Evolutionary conservation across 2,888 invertebrate species (phyloP).

Genomic region (Tortrix viridana): DNA sequence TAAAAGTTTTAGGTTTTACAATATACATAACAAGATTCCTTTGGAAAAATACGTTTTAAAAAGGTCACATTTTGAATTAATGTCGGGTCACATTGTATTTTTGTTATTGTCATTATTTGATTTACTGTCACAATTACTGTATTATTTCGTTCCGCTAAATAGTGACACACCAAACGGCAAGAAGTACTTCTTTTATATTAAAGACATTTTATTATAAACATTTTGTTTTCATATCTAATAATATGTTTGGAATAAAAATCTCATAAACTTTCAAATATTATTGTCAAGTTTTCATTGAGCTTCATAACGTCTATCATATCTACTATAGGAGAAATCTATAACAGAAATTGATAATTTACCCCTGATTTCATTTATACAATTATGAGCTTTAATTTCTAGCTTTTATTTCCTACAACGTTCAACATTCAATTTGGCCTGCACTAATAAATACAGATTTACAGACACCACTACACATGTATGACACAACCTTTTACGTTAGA

Average conservation of each 20-base stretch:
- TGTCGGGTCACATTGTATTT: slow-evolving; percentile 8
- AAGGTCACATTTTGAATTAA: slow-evolving; percentile 9
- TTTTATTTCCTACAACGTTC: slow-evolving; percentile 57
- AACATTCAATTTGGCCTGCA: slow-evolving; percentile 55
- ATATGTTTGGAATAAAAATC: slow-evolving; percentile 24
- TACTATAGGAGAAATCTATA: neutral
- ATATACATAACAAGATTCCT: slow-evolving; percentile 10
- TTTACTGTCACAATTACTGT: too few relatives aligned
- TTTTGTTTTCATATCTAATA: slow-evolving; percentile 16
- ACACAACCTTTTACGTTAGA: slow-evolving; percentile 69
- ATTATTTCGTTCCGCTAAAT: too few relatives aligned
- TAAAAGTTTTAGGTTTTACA: slow-evolving; percentile 1
- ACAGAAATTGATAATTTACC: slow-evolving; percentile 9
- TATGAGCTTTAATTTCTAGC: slow-evolving; percentile 31
- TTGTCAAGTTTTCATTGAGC: slow-evolving; percentile 32
- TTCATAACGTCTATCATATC: neutral
- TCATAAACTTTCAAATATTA: slow-evolving; percentile 26
- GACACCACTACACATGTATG: slow-evolving; percentile 54
- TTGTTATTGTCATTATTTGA: slow-evolving; percentile 12
- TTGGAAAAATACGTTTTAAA: slow-evolving; percentile 28
- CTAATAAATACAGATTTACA: slow-evolving; percentile 48
- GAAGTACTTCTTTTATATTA: neutral
- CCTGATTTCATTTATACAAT: slow-evolving; percentile 8
- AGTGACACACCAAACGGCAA: too few relatives aligned
- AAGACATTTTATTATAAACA: slow-evolving; percentile 12